Percentiles rank a stretch among this genome's conserved stretches.
phyloP scores from a whole-genome alignment of 2,797 vertebrate genomes.

The Gymnothorax reevesii region DNA sequence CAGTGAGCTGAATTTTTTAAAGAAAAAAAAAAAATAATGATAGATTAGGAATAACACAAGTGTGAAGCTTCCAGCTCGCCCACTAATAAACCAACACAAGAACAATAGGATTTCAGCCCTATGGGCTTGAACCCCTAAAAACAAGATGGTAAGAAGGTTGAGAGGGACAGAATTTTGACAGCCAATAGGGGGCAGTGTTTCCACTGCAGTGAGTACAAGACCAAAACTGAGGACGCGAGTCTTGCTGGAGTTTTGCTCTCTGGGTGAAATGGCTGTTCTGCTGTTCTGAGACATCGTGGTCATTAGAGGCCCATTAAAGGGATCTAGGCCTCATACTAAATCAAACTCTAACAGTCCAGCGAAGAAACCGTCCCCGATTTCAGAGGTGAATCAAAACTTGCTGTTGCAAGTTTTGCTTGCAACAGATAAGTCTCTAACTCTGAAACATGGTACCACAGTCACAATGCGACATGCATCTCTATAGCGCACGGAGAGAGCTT shows the following conservation, averaged over 20 bases:
- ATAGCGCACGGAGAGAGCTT: neutral
- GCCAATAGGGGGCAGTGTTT: neutral
- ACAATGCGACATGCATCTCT: neutral
- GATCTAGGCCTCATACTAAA: neutral
- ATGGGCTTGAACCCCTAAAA: too few relatives aligned
- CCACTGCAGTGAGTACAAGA: neutral
- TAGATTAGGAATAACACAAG: too few relatives aligned
- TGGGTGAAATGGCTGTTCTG: neutral
- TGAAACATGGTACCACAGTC: neutral
- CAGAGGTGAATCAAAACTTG: neutral
- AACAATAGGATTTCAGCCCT: too few relatives aligned
- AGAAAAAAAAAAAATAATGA: too few relatives aligned
- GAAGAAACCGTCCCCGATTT: neutral
- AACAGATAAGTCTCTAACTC: neutral
- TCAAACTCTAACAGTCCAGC: neutral
- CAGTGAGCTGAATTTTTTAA: too few relatives aligned
- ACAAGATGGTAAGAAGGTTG: too few relatives aligned
- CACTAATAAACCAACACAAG: too few relatives aligned
- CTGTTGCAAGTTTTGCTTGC: too few relatives aligned
- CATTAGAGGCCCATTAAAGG: constrained; percentile 13
- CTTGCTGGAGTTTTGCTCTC: neutral
- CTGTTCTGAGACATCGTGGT: neutral
- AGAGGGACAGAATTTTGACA: neutral
- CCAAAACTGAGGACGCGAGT: neutral
- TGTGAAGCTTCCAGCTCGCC: too few relatives aligned